Percentiles rank a stretch among this genome's conserved stretches.
phyloP scores from a whole-genome alignment of 2,797 vertebrate species.

The Rhinoraja longicauda region DNA sequence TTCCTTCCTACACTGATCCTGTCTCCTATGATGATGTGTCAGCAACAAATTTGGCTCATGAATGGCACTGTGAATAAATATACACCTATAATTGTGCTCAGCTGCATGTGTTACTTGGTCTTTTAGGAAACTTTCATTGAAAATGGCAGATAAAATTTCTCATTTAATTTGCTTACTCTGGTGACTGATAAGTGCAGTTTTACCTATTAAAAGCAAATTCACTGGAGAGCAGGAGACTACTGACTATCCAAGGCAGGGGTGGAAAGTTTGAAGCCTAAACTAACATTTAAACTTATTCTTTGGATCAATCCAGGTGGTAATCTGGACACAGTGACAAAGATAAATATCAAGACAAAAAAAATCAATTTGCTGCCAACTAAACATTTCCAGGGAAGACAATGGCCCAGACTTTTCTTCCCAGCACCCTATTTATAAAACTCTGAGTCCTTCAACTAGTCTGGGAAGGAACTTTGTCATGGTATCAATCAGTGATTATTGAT shows the following conservation, averaged over 20 bases:
- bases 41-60: background rate
- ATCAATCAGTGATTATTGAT: background rate
- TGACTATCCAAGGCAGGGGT: background rate
- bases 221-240: background rate
- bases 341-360: background rate
- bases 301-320: background rate
- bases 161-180: constrained; percentile 6
- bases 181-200: background rate
- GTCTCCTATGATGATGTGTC: background rate
- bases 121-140: background rate
- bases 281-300: background rate
- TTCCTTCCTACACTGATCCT: no score
- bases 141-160: background rate
- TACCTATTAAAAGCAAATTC: background rate
- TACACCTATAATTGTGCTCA: background rate
- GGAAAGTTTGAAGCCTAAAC: background rate
- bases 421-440: background rate
- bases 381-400: background rate
- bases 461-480: background rate
- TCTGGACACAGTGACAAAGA: background rate
- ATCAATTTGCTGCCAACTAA: background rate
- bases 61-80: background rate
- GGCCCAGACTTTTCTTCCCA: background rate
- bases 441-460: background rate
- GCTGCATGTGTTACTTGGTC: background rate